Conservation (phyloP, 2,888 invertebrate species). For the Limnephilus rhombicus region DNA sequence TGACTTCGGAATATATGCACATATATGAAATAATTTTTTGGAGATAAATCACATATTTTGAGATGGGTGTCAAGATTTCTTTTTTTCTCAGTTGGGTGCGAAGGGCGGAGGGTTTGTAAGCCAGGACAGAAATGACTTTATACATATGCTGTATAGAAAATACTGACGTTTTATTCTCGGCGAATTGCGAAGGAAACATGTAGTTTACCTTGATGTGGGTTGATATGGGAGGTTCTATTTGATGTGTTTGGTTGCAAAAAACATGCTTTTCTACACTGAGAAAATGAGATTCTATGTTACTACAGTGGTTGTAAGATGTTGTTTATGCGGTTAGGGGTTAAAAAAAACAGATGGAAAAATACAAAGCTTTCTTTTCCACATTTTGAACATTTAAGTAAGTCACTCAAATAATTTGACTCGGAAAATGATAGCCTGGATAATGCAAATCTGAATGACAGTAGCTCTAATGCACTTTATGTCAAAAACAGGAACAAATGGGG, state of each 20-base stretch:
- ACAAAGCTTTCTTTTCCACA: too few species aligned
- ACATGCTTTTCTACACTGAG: not conserved
- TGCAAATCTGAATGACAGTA: too few species aligned
- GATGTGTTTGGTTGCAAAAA: not conserved
- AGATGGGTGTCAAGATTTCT: constrained; percentile 15
- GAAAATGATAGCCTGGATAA: too few species aligned
- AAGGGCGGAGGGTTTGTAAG: not conserved
- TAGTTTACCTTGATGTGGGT: not conserved
- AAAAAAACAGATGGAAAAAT: too few species aligned
- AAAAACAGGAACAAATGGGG: too few species aligned
- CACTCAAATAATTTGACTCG: too few species aligned
- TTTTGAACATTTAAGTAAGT: too few species aligned
- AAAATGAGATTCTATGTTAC: not conserved
- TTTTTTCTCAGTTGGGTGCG: not conserved
- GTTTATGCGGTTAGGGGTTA: too few species aligned
- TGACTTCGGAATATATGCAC: not conserved
- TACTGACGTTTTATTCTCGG: not conserved
- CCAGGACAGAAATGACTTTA: not conserved
- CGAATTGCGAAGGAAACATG: not conserved
- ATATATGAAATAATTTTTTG: constrained; percentile 34
- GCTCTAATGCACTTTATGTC: too few species aligned
- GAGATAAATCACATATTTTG: constrained; percentile 34
- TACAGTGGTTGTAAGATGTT: too few species aligned
- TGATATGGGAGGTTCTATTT: not conserved
- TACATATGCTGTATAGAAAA: not conserved